These are phyloP conservation scores for Phylloscopus collybita DNA, from an alignment of 2,797 vertebrate species.

Conservation along the genomic window DNA sequence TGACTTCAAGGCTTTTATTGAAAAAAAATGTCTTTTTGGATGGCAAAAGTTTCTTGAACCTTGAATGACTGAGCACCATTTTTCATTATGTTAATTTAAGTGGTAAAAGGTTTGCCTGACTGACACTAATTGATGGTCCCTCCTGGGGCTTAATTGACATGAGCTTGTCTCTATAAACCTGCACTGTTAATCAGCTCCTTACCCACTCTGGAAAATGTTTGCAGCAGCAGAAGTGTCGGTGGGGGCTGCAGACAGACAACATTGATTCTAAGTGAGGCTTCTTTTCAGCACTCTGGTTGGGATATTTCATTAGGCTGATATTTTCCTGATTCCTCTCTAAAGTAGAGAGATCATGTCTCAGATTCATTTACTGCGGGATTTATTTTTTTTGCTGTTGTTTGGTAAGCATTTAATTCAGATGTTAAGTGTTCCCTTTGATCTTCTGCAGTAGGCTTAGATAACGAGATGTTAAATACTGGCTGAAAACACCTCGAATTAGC, in stretches of 20 bases:
- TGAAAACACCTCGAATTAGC: neutral
- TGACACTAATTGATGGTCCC: slow-evolving; percentile 68
- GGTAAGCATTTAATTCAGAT: neutral
- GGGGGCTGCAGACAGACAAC: slow-evolving; percentile 25
- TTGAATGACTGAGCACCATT: slow-evolving; percentile 11
- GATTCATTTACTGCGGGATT: neutral
- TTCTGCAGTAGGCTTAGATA: neutral
- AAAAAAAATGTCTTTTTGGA: neutral
- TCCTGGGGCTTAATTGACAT: slow-evolving; percentile 64
- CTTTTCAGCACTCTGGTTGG: neutral
- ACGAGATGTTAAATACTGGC: neutral
- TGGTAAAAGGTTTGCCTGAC: slow-evolving; percentile 42
- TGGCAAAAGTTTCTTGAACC: neutral
- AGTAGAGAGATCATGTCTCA: neutral
- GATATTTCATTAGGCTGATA: neutral
- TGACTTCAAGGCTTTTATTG: neutral
- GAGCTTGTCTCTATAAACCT: slow-evolving; percentile 55
- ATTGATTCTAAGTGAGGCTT: neutral
- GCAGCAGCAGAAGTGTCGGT: slow-evolving; percentile 8
- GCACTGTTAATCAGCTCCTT: slow-evolving; percentile 48
- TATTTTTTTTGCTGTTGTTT: neutral
- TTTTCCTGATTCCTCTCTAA: neutral
- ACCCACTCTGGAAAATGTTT: slow-evolving; percentile 10
- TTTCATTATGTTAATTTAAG: slow-evolving; percentile 57
- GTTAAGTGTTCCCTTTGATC: neutral